Evolutionary conservation across 1,140 invertebrate genomes (phyloP), one percentile per base, ranked within the genome.

Genomic region (Cyphomyrmex costatus): DNA sequence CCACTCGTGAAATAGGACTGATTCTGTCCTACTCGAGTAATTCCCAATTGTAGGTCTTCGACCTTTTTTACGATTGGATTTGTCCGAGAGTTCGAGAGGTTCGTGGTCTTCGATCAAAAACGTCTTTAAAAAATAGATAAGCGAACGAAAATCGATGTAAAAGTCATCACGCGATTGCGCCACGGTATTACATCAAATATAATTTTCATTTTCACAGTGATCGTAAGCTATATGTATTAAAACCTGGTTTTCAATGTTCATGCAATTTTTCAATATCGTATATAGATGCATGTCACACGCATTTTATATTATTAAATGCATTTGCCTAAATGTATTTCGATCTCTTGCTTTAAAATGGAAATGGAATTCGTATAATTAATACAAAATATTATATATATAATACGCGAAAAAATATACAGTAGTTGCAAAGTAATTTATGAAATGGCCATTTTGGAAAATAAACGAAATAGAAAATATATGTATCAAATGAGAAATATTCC

Each of bases 11-110:
- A 78, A 78, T 76, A 36, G 51, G 24, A 46, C 42, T 78, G 74
- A 66, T 85, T 79, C n/a, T 27, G 19, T n/a, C 24, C 61, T 79
- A 24, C 46, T 79, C 61, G 33, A 85, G 61, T 79, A 85, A 79
- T 85, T 85, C 51, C 51, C 60, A 42, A 65, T 86, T 63, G 76
- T 19, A 80, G 51, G 24, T 42, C 51, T 80, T 58, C 46, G 83
- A 78, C 83, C 76, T 86, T 51, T 80, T 85, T 85, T 68, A 79
- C 33, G 14, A 58, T 80, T 86, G 27, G 14, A 80, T 60, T 86
- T 42, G 21, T 10, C 16, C 19, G 49, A 77, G 60, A 66, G 51
- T 3, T 21, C 14, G 74, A 78, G 63, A 80, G 42, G 24, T 46
- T 16, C 30, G 14, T 14, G 1, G 36, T 68, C 76, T 79, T 56